Conservation (phyloP, 2,888 invertebrate genomes). For the Drosophila nr. perissopoda region DNA sequence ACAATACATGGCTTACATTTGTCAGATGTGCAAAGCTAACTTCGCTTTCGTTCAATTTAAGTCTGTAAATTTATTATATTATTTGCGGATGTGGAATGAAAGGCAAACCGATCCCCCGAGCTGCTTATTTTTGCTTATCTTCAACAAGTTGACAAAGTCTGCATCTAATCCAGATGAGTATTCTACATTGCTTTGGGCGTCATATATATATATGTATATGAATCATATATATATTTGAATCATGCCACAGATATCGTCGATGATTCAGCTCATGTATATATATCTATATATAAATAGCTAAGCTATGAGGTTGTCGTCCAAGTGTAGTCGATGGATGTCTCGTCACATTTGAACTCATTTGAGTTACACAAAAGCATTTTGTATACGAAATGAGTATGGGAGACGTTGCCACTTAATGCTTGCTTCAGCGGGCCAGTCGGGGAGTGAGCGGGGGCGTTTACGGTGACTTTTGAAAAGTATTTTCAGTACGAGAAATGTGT, state of each 20-base stretch:
- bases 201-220: too few species aligned
- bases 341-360: slow-evolving; percentile 57
- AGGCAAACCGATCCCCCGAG: too few species aligned
- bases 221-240: neutral
- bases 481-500: slow-evolving; percentile 27
- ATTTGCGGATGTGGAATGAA: neutral
- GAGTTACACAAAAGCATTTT: slow-evolving; percentile 45
- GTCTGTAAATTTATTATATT: neutral
- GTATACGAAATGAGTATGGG: slow-evolving; percentile 20
- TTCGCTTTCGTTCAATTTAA: neutral
- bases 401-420: slow-evolving; percentile 32
- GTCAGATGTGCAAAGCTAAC: neutral
- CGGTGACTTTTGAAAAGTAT: slow-evolving; percentile 40
- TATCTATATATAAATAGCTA: neutral
- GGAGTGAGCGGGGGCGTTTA: neutral
- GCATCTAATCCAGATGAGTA: neutral
- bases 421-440: neutral
- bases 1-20: neutral
- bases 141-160: neutral
- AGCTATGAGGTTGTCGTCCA: slow-evolving; percentile 43
- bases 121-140: neutral
- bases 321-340: slow-evolving; percentile 46
- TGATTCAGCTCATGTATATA: slow-evolving; percentile 30
- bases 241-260: slow-evolving; percentile 19
- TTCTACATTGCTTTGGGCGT: neutral